A percentile compares a stretch with the other conserved stretches of the same genome.
Conservation (phyloP, 2,113 vertebrate genomes). For the Catharus bicknelli region DNA sequence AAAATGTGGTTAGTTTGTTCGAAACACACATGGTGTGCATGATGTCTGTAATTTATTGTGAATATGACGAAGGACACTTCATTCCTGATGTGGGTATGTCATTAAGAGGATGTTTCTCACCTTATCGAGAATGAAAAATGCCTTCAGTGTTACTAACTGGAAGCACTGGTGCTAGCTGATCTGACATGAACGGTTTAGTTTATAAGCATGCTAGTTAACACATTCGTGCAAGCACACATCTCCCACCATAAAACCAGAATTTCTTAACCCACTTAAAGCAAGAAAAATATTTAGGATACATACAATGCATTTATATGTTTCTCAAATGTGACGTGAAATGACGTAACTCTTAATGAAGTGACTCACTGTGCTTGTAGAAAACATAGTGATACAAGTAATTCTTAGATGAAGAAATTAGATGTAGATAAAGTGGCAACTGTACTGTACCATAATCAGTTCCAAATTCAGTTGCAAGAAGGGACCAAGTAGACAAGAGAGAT, state of each 20-base stretch:
- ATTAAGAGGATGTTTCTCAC: neutral
- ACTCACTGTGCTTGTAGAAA: neutral
- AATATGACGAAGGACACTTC: neutral
- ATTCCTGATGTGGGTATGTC: neutral
- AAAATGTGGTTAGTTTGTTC: neutral
- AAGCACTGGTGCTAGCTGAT: neutral
- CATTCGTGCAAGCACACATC: neutral
- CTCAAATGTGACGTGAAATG: neutral
- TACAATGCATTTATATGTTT: neutral
- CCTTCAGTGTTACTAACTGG: neutral
- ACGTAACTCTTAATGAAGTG: fast-evolving
- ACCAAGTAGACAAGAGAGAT: neutral
- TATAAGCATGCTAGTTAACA: neutral
- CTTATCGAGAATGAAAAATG: neutral
- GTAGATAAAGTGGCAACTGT: neutral
- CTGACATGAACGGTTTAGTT: neutral
- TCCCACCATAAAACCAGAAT: neutral
- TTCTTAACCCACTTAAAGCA: neutral
- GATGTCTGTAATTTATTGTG: neutral
- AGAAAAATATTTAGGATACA: neutral
- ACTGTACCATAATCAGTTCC: neutral
- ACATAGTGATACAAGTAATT: neutral
- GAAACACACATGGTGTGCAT: neutral
- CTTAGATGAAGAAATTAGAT: neutral
- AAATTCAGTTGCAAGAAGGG: neutral